Evolutionary conservation across 2,113 vertebrate species (phyloP), one percentile per base, ranked within the genome.

Genomic region (Petaurus breviceps): DNA sequence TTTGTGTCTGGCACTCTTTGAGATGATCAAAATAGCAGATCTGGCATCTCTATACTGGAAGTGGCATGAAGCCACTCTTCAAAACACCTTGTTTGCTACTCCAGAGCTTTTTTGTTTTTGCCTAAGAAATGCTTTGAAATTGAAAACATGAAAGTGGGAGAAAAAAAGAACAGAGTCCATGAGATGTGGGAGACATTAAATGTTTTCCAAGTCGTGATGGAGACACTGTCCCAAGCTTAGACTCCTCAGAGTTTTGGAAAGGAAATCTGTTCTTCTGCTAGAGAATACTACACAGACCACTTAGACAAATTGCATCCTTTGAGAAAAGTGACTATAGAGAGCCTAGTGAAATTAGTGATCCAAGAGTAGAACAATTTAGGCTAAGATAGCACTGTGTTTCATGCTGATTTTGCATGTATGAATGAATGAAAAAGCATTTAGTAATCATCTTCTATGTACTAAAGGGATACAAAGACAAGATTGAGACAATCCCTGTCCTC

Each of bases 261-360:
- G 93, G 31, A 25, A n/a, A 61, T 22, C 77, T 95, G 90, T 43
- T 92, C 53, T 90, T 50, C 22, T 94, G 19, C 46, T 77, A 25
- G 57, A 51, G 16, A 61, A 46, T 26, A 94, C 57, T 90, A 55
- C 3, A 28, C 24, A 28, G 7, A 24, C 5, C 89, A 28, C 47
- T 51, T 90, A 19, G 68, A 95, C 25, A 93, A 43, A 89, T 94
- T 94, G 92, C 51, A 61, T 95, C 14, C 84, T 97, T 90, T 54
- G n/a, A 46, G 53, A 94, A 68, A 37, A 93, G 28, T 2, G 0
- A 50, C 12, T 52, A 22, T 91, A 95, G 68, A 31, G 57, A 24
- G 53, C 47, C 43, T 61, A 47, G 7, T 92, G 93, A n/a, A 68
- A 92, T 93, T 84, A 55, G 92, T 93, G 89, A 43, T 54, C 54